Conservation (phyloP, 1,140 invertebrate genomes). For the Sminthurinus signatus region DNA sequence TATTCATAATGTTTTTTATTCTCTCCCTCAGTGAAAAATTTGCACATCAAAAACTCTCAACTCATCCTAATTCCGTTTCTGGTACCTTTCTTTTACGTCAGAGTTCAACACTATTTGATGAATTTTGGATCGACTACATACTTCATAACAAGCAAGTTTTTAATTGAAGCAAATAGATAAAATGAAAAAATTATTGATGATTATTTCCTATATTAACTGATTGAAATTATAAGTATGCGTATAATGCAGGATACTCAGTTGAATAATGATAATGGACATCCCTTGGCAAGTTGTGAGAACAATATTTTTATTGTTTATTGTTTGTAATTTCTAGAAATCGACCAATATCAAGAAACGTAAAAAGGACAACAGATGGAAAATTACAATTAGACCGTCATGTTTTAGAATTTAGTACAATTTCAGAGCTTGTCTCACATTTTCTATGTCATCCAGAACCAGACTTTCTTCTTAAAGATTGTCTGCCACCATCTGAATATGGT, state of each 20-base stretch:
- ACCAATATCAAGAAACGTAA: conserved; percentile 18
- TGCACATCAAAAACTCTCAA: conserved; percentile 71
- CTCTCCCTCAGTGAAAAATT: conserved; percentile 63
- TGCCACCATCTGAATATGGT: conserved; percentile 81
- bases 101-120: conserved; percentile 67
- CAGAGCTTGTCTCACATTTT: conserved; percentile 56
- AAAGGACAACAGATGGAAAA: conserved; percentile 20
- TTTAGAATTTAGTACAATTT: conserved; percentile 55
- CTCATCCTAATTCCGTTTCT: conserved; percentile 63
- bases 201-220: too few species aligned
- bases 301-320: neutral
- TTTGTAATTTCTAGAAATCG: conserved; percentile 20
- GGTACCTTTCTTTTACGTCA: conserved; percentile 75
- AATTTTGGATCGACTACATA: conserved; percentile 73
- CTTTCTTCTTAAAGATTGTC: conserved; percentile 62
- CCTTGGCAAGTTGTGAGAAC: too few species aligned
- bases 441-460: conserved; percentile 45
- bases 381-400: conserved; percentile 12
- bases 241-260: too few species aligned
- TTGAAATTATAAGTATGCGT: too few species aligned
- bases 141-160: conserved; percentile 55
- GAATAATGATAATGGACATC: neutral
- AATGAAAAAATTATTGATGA: too few species aligned
- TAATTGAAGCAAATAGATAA: too few species aligned
- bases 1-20: neutral